phyloP scores from a whole-genome alignment of 2,888 invertebrate species.

The Cantharis flavilabris region DNA sequence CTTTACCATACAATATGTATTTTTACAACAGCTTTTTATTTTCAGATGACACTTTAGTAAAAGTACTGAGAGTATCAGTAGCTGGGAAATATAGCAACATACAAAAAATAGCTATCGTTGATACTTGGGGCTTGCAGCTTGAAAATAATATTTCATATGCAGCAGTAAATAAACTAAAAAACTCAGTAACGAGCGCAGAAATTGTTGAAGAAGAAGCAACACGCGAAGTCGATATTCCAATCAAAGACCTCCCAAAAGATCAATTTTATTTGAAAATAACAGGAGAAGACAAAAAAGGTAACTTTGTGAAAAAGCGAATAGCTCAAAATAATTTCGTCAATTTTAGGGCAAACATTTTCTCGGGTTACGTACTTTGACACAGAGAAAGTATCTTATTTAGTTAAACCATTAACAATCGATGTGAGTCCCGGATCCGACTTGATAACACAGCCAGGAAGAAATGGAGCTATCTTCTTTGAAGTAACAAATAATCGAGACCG shows the following conservation, averaged over 20 bases:
- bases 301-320: not conserved
- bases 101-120: constrained; percentile 34
- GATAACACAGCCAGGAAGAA: constrained; percentile 49
- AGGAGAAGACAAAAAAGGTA: constrained; percentile 46
- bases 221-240: constrained; percentile 37
- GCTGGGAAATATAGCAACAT: constrained; percentile 26
- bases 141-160: constrained; percentile 7
- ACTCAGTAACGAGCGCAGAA: not conserved
- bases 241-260: constrained; percentile 35
- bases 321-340: not conserved
- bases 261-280: constrained; percentile 42
- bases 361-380: constrained; percentile 41
- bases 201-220: constrained; percentile 1
- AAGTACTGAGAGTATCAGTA: constrained; percentile 15
- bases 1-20: too few species aligned
- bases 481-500: constrained; percentile 72
- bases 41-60: not conserved
- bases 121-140: constrained; percentile 24
- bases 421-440: constrained; percentile 57
- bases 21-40: too few species aligned
- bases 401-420: constrained; percentile 51
- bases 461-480: constrained; percentile 66
- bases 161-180: not conserved
- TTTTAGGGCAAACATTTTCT: constrained; percentile 43
- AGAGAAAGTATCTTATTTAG: constrained; percentile 33